phyloP scores from a whole-genome alignment of 2,113 vertebrate species.

The Apaloderma vittatum region DNA sequence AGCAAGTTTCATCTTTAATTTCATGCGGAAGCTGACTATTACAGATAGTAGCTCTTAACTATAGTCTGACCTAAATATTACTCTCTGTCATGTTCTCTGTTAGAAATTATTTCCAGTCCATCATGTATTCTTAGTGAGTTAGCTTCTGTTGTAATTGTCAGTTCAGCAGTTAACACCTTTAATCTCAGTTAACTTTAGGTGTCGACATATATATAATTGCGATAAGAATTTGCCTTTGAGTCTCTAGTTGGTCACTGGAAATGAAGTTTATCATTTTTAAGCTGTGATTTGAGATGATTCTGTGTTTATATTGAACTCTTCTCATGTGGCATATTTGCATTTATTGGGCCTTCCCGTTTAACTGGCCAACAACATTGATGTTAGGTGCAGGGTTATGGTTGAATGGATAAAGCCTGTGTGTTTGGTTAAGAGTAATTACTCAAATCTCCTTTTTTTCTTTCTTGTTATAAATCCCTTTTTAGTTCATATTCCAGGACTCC shows the following conservation, averaged over 20 bases:
- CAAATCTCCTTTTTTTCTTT: neutral
- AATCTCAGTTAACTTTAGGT: neutral
- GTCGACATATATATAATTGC: neutral
- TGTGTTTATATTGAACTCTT: neutral
- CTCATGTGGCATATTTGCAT: neutral
- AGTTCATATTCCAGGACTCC: neutral
- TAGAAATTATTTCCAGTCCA: neutral
- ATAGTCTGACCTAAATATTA: neutral
- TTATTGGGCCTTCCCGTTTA: neutral
- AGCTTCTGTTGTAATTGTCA: neutral
- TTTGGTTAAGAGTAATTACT: neutral
- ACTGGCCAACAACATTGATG: neutral
- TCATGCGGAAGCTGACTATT: neutral
- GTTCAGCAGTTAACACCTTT: neutral
- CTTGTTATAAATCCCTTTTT: neutral
- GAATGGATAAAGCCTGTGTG: neutral
- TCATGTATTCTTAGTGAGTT: neutral
- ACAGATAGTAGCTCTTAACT: neutral
- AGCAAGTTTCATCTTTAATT: neutral
- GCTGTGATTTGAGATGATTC: neutral
- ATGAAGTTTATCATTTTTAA: neutral
- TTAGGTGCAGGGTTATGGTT: neutral
- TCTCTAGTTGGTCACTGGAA: neutral
- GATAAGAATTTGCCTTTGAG: neutral
- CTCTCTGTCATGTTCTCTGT: neutral